Conservation (phyloP, 2,797 vertebrate species). For the Dromococcyx pavoninus region DNA sequence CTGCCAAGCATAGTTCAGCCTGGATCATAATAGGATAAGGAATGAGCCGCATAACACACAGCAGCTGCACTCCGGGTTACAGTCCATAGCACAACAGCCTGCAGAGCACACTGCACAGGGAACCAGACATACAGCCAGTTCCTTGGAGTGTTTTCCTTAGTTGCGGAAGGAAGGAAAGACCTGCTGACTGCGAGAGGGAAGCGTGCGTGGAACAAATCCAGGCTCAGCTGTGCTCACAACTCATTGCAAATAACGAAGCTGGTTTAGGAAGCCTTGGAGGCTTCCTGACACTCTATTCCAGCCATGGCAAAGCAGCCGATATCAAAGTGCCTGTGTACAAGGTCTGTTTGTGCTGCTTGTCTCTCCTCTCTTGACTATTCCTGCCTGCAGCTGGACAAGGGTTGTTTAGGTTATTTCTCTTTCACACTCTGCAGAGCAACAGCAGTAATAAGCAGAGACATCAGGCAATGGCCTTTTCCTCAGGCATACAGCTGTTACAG, state of each 20-base stretch:
- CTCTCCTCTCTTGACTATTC: neutral
- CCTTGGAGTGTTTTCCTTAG: constrained; percentile 12
- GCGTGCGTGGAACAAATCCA: neutral
- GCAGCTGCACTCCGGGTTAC: neutral
- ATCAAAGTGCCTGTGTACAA: neutral
- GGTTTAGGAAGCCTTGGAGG: neutral
- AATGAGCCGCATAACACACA: neutral
- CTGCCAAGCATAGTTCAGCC: constrained; percentile 37
- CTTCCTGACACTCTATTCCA: neutral
- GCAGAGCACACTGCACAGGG: neutral
- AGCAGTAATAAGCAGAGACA: neutral
- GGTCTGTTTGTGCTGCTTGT: neutral
- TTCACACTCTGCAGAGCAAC: neutral
- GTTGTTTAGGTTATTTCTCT: neutral
- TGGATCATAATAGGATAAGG: neutral
- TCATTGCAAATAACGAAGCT: neutral
- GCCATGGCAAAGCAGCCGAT: neutral
- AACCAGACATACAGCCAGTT: neutral
- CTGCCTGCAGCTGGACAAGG: neutral
- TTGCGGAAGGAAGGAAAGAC: neutral
- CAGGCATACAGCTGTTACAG: neutral
- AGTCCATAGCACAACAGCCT: neutral
- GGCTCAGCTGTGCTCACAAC: neutral
- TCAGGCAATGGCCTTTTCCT: neutral
- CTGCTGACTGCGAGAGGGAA: neutral